These are phyloP conservation scores for Podarcis muralis DNA, from an alignment of 2,113 vertebrate genomes.

Conservation along the genomic window DNA sequence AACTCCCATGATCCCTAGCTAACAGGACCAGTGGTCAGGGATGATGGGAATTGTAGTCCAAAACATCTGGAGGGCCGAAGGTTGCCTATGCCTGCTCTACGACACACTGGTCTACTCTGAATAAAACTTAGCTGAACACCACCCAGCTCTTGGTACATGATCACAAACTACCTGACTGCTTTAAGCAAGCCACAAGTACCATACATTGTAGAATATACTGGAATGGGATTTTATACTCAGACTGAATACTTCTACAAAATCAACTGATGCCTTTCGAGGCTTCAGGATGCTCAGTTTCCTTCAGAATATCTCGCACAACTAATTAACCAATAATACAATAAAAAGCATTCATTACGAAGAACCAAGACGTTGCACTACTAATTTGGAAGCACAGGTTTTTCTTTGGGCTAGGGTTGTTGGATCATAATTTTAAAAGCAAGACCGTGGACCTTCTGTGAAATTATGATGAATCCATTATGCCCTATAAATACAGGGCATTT, in stretches of 20 bases:
- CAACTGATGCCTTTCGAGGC: not conserved
- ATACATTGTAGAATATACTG: slow-evolving; percentile 12
- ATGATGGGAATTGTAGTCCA: too few relatives aligned
- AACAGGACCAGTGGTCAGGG: too few relatives aligned
- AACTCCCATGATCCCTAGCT: too few relatives aligned
- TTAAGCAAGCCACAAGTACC: slow-evolving; percentile 24
- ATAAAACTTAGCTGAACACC: too few relatives aligned
- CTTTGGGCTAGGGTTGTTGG: not conserved
- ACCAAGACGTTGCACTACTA: not conserved
- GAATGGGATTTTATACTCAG: slow-evolving; percentile 53
- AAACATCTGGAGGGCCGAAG: too few relatives aligned
- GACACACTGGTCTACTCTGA: too few relatives aligned
- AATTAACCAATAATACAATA: not conserved
- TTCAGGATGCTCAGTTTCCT: slow-evolving; percentile 20
- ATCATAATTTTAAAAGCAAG: not conserved
- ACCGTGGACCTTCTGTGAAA: not conserved
- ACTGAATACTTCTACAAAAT: slow-evolving; percentile 36
- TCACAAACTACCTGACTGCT: slow-evolving; percentile 43
- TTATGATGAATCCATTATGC: not conserved
- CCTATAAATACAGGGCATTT: not conserved
- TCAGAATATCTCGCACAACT: not conserved
- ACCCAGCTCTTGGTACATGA: slow-evolving; percentile 23
- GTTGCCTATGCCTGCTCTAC: too few relatives aligned
- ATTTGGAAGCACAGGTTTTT: not conserved
- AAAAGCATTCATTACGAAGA: slow-evolving; percentile 3